Percentiles rank a stretch among this genome's conserved stretches.
phyloP scores from a whole-genome alignment of 2,797 vertebrate species.

The Chloroceryle amazona region DNA sequence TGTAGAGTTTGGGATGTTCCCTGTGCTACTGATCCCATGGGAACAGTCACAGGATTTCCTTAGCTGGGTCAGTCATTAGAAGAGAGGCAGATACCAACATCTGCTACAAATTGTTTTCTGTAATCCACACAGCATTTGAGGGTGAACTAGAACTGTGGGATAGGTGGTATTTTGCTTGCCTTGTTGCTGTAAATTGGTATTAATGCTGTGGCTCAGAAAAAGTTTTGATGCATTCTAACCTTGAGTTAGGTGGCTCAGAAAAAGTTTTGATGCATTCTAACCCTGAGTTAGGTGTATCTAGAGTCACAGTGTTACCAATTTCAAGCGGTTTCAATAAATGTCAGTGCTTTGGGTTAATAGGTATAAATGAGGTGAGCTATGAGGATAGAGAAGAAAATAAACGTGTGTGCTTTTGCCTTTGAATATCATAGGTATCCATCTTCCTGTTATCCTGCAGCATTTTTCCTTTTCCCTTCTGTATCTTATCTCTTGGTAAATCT shows the following conservation, averaged over 20 bases:
- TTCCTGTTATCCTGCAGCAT: not conserved
- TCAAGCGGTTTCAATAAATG: not conserved
- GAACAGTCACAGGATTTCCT: not conserved
- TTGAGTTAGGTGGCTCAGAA: not conserved
- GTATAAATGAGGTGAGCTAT: not conserved
- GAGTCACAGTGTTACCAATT: not conserved
- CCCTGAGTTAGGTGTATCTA: not conserved
- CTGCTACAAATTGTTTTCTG: not conserved
- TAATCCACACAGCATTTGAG: not conserved
- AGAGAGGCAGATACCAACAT: not conserved
- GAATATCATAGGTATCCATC: not conserved
- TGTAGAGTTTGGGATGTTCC: not conserved
- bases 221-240: not conserved
- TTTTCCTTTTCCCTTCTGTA: not conserved
- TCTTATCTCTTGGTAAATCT: not conserved
- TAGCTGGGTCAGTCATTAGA: not conserved
- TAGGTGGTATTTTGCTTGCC: not conserved
- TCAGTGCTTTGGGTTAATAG: not conserved
- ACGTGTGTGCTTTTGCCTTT: not conserved
- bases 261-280: not conserved
- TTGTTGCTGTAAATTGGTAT: not conserved
- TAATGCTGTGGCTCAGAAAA: not conserved
- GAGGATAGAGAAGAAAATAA: not conserved
- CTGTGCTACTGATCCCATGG: not conserved
- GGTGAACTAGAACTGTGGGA: not conserved